Evolutionary conservation across 2,113 vertebrate genomes (phyloP).

Genomic region (Eolophus roseicapilla): DNA sequence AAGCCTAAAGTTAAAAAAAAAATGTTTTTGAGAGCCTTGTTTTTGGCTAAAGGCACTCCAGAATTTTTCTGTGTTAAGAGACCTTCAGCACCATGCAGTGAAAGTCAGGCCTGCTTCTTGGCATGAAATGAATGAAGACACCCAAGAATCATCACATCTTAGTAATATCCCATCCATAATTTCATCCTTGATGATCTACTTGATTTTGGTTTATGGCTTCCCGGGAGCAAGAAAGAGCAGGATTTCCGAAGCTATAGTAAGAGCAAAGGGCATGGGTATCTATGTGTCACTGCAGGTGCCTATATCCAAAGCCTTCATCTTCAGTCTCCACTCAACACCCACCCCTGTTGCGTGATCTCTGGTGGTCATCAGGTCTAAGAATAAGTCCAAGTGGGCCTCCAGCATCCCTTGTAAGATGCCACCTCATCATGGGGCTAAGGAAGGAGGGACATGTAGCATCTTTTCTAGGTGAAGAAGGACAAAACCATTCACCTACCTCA

Average conservation of each 20-base stretch:
- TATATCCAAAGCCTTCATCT: background rate
- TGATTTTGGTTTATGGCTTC: background rate
- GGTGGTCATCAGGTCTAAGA: background rate
- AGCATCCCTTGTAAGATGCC: background rate
- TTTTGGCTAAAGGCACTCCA: background rate
- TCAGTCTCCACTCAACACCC: fast-evolving
- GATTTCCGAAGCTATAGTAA: background rate
- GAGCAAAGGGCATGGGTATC: background rate
- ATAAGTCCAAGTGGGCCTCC: background rate
- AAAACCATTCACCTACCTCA: background rate
- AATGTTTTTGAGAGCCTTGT: fast-evolving
- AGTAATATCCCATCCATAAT: background rate
- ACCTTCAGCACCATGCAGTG: background rate
- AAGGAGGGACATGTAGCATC: fast-evolving
- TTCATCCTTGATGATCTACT: background rate
- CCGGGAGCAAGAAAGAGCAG: background rate
- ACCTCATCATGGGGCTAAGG: background rate
- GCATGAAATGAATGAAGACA: background rate
- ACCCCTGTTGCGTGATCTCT: background rate
- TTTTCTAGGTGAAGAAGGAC: background rate
- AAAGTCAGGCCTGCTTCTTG: background rate
- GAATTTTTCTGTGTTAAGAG: background rate
- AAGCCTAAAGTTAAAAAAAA: background rate
- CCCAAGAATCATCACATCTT: background rate
- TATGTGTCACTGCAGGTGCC: background rate